Percentiles rank a stretch among this genome's conserved stretches.
phyloP scores from a whole-genome alignment of 2,113 vertebrate species.

The Apodemus speciosus region DNA sequence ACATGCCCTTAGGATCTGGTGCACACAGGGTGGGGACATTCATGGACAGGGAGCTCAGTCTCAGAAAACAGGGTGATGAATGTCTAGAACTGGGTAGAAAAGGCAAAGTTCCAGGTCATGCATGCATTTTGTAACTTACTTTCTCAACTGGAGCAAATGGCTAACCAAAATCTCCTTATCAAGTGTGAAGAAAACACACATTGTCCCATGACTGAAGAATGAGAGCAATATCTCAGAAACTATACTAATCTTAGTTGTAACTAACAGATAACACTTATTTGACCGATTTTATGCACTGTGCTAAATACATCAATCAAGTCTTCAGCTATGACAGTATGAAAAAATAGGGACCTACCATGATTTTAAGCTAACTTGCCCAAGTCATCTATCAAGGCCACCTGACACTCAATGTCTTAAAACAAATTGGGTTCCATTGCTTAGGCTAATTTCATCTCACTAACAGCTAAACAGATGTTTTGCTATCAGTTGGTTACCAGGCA shows the following conservation, averaged over 20 bases:
- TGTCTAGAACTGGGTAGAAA: not conserved
- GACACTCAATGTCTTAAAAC: not conserved
- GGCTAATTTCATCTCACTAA: not conserved
- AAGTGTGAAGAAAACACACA: not conserved
- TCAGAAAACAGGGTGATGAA: not conserved
- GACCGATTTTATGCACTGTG: not conserved
- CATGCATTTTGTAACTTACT: not conserved
- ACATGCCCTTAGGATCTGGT: not conserved
- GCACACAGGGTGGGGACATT: not conserved
- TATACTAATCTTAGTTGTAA: not conserved
- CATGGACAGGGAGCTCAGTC: not conserved
- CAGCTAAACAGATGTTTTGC: not conserved
- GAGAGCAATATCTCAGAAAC: not conserved
- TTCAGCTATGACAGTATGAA: not conserved
- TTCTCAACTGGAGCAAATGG: not conserved
- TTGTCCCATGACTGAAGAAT: not conserved
- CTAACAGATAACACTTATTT: not conserved
- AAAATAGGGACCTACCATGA: not conserved
- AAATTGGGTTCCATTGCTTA: not conserved
- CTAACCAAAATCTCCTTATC: not conserved
- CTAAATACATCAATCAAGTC: not conserved
- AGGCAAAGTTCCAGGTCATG: not conserved
- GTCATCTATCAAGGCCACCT: not conserved
- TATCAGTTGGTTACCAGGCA: not conserved
- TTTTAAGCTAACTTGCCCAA: constrained; percentile 34